Evolutionary conservation across 1,140 invertebrate species (phyloP).

Genomic region (Cherax quadricarinatus): DNA sequence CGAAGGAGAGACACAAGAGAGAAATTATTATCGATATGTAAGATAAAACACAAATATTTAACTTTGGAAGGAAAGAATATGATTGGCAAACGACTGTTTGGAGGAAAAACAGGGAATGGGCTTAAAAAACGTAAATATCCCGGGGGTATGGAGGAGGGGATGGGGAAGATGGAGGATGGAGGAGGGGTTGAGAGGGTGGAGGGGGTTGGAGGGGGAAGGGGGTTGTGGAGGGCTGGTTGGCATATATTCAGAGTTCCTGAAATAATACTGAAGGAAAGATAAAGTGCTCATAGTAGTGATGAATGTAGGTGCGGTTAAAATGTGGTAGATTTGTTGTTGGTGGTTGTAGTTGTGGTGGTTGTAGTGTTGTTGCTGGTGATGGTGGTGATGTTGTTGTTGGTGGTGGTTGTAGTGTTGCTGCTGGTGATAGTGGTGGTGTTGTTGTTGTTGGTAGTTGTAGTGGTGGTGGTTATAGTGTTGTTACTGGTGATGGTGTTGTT

Average conservation of each 20-base stretch:
- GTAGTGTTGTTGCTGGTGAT: no score
- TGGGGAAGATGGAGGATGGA: no score
- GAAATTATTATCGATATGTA: no score
- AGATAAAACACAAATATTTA: neutral
- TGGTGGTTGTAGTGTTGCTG: no score
- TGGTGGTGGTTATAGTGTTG: no score
- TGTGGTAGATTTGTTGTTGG: neutral
- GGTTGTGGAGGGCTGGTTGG: neutral
- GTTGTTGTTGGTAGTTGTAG: no score
- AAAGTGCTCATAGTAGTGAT: neutral
- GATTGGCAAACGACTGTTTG: neutral
- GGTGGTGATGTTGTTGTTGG: no score
- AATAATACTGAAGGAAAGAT: neutral
- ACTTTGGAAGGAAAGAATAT: neutral
- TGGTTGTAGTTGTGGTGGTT: no score
- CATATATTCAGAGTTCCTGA: neutral
- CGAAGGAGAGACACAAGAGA: no score
- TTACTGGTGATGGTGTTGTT: neutral
- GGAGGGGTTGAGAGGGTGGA: no score
- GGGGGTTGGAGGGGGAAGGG: neutral
- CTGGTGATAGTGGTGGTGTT: no score
- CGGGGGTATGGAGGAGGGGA: neutral
- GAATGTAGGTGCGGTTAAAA: neutral
- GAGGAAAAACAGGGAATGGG: neutral
- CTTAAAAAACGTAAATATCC: neutral